Evolutionary conservation across 1,140 invertebrate genomes (phyloP).

Genomic region (Asobara japonica): DNA sequence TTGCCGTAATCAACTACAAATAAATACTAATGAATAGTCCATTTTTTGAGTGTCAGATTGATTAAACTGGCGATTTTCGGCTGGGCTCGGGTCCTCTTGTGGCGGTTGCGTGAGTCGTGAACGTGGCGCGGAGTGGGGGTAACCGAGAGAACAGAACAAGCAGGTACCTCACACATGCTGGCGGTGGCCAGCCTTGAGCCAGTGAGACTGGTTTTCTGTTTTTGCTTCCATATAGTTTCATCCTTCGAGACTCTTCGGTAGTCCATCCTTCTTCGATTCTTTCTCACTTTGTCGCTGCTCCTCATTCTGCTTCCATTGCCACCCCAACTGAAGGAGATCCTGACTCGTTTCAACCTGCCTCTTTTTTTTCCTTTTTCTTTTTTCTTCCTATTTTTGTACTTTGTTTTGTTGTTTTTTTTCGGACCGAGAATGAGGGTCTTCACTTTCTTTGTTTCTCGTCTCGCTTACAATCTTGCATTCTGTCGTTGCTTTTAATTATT

Average conservation of each 20-base stretch:
- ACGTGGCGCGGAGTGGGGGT: background rate
- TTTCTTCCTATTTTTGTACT: too few species aligned
- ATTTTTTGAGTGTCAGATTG: too few species aligned
- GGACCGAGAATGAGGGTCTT: too few species aligned
- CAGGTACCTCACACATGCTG: slow-evolving; percentile 47
- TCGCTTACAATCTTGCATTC: slow-evolving; percentile 40
- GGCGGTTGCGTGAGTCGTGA: slow-evolving; percentile 9
- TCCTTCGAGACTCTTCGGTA: slow-evolving; percentile 61
- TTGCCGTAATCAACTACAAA: too few species aligned
- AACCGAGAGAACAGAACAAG: slow-evolving; percentile 35
- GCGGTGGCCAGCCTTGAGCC: slow-evolving; percentile 62
- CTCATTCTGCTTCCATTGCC: slow-evolving; percentile 1
- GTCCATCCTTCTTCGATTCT: slow-evolving; percentile 58
- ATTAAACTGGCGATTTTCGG: too few species aligned
- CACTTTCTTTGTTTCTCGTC: slow-evolving; percentile 43
- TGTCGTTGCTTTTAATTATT: slow-evolving; percentile 43
- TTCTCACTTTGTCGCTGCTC: slow-evolving; percentile 37
- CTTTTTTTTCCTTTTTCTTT: slow-evolving; percentile 33
- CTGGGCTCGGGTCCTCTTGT: background rate
- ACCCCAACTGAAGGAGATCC: background rate
- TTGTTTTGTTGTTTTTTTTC: too few species aligned
- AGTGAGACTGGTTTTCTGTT: slow-evolving; percentile 68
- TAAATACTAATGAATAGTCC: too few species aligned
- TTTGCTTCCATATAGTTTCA: slow-evolving; percentile 65
- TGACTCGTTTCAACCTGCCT: slow-evolving; percentile 30